A percentile compares a stretch with the other conserved stretches of the same genome.
phyloP scores from a whole-genome alignment of 2,888 invertebrate species.

The Tetropium fuscum region DNA sequence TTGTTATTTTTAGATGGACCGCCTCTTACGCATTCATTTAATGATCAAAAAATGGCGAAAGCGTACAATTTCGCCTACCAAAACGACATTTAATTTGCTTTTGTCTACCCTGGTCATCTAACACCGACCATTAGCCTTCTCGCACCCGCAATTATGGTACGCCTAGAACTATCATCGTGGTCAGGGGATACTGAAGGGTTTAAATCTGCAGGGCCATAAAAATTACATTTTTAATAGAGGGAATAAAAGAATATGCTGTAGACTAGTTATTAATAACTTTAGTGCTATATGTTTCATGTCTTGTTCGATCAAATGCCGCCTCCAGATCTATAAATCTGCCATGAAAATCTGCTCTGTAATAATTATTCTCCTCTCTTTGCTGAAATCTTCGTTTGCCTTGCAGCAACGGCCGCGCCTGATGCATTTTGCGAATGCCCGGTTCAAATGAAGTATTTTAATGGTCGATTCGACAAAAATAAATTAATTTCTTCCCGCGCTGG shows the following conservation, averaged over 20 bases:
- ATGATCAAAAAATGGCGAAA: conserved; percentile 26
- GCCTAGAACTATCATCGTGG: conserved; percentile 8
- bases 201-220: conserved; percentile 11
- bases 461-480: too few species aligned
- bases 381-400: too few species aligned
- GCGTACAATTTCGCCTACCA: conserved; percentile 17
- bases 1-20: conserved; percentile 18
- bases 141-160: conserved; percentile 40
- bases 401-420: too few species aligned
- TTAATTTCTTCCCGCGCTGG: too few species aligned
- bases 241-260: background rate
- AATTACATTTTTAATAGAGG: background rate
- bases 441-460: too few species aligned
- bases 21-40: conserved; percentile 27
- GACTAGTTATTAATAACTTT: too few species aligned
- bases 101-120: conserved; percentile 28
- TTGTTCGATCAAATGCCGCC: too few species aligned
- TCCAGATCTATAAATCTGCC: too few species aligned
- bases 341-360: too few species aligned
- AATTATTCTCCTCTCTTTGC: too few species aligned
- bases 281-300: too few species aligned
- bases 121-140: conserved; percentile 38
- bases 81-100: conserved; percentile 32
- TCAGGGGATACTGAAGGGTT: conserved; percentile 32
- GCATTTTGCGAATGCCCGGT: too few species aligned